A percentile compares a stretch with the other conserved stretches of the same genome.
Conservation (phyloP, 1,140 invertebrate genomes). For the Sminthurinus signatus region DNA sequence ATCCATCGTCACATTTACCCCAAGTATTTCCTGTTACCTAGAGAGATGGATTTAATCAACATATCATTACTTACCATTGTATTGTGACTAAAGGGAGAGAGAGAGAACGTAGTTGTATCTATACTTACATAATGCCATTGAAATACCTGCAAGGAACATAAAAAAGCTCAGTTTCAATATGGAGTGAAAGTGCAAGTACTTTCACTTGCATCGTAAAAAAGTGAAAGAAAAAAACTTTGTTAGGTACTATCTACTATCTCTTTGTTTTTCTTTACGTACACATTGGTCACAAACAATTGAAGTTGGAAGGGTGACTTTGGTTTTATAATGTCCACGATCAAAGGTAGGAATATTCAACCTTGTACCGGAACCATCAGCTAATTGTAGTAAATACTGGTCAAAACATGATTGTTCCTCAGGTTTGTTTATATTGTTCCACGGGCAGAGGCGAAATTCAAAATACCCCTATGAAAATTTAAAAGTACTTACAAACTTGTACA, state of each 20-base stretch:
- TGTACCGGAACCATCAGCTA: slow-evolving; percentile 48
- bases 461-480: slow-evolving; percentile 53
- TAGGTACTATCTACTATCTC: too few relatives aligned
- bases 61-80: too few relatives aligned
- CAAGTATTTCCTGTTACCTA: slow-evolving; percentile 11
- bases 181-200: background rate
- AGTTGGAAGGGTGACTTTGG: slow-evolving; percentile 42
- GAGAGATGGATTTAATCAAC: background rate
- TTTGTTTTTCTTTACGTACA: too few relatives aligned
- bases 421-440: slow-evolving; percentile 49
- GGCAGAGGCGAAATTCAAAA: slow-evolving; percentile 79
- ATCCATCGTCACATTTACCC: slow-evolving; percentile 12
- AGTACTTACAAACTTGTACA: slow-evolving; percentile 43
- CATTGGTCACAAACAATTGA: slow-evolving; percentile 44
- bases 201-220: too few relatives aligned
- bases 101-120: too few relatives aligned
- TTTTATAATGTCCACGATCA: slow-evolving; percentile 33
- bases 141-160: background rate
- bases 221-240: too few relatives aligned
- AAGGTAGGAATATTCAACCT: slow-evolving; percentile 37
- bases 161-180: background rate
- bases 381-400: slow-evolving; percentile 50
- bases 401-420: slow-evolving; percentile 62
- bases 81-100: too few relatives aligned
- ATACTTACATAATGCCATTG: slow-evolving; percentile 16